Evolutionary conservation across 2,888 invertebrate species (phyloP).

Genomic region (Troides oblongomaculatus): DNA sequence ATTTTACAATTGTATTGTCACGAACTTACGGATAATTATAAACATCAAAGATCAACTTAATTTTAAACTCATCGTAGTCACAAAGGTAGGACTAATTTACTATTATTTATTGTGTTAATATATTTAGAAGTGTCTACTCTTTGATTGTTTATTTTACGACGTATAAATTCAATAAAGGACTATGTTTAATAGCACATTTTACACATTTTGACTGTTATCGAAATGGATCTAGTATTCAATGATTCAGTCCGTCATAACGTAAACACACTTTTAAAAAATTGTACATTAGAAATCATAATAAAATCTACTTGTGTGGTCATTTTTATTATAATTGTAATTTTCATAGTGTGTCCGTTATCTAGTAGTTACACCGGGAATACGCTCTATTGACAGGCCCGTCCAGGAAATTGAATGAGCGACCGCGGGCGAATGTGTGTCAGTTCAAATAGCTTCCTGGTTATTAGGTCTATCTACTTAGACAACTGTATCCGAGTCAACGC

Average conservation of each 20-base stretch:
- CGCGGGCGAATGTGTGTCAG: constrained; percentile 63
- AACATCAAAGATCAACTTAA: background rate
- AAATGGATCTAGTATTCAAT: no score
- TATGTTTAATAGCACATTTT: no score
- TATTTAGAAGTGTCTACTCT: background rate
- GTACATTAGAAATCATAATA: no score
- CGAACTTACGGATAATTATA: background rate
- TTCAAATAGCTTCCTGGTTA: constrained; percentile 62
- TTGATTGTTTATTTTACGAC: background rate
- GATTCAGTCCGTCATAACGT: no score
- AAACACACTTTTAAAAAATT: background rate
- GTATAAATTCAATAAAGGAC: no score
- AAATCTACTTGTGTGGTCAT: constrained; percentile 1
- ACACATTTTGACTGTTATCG: no score
- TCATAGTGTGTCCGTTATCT: constrained; percentile 32
- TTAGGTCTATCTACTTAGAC: constrained; percentile 6
- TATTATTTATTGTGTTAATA: background rate
- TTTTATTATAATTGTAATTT: background rate
- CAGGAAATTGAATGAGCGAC: constrained; percentile 73
- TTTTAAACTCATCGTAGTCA: background rate
- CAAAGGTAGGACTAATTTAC: background rate
- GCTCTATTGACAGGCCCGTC: constrained; percentile 39
- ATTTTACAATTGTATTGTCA: background rate
- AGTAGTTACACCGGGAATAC: constrained; percentile 41
- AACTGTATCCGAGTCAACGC: background rate